Evolutionary conservation across 2,888 invertebrate genomes (phyloP).

Genomic region (Amphimallon solstitiale): DNA sequence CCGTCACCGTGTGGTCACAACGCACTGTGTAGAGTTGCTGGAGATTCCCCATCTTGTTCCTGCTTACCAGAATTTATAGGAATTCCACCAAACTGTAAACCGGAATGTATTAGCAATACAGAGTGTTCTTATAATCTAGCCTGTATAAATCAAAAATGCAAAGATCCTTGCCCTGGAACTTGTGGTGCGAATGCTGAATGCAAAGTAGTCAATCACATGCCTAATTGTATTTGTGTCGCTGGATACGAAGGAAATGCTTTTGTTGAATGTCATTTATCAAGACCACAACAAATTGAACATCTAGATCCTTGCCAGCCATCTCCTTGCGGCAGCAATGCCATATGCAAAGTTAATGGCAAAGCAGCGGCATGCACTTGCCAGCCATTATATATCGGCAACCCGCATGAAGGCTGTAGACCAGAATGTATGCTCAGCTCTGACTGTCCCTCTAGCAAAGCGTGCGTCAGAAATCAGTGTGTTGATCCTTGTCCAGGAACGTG

Average conservation of each 20-base stretch:
- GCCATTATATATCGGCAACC: slow-evolving; percentile 73
- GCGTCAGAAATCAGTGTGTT: slow-evolving; percentile 75
- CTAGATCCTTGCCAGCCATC: slow-evolving; percentile 73
- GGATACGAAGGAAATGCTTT: slow-evolving; percentile 76
- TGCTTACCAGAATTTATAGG: slow-evolving; percentile 76
- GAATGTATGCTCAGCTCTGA: slow-evolving; percentile 79
- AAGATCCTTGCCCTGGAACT: slow-evolving; percentile 73
- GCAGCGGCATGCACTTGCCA: slow-evolving; percentile 75
- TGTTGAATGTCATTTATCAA: slow-evolving; percentile 60
- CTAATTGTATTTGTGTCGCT: slow-evolving; percentile 69
- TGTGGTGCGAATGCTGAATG: slow-evolving; percentile 74
- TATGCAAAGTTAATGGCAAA: slow-evolving; percentile 71
- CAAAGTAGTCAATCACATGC: slow-evolving; percentile 73
- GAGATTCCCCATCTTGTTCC: slow-evolving; percentile 77
- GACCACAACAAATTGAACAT: slow-evolving; percentile 57
- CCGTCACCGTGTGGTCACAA: slow-evolving; percentile 74
- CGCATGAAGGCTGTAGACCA: slow-evolving; percentile 78
- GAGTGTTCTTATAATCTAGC: slow-evolving; percentile 72
- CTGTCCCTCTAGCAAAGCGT: slow-evolving; percentile 77
- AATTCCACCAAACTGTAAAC: slow-evolving; percentile 78
- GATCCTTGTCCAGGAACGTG: slow-evolving; percentile 81
- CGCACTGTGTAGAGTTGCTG: slow-evolving; percentile 72
- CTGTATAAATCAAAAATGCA: slow-evolving; percentile 74
- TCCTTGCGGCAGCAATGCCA: slow-evolving; percentile 74
- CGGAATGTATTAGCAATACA: slow-evolving; percentile 78